These are phyloP conservation scores for Pararge aegeria DNA, from an alignment of 1,140 invertebrate genomes.

Conservation along the genomic window DNA sequence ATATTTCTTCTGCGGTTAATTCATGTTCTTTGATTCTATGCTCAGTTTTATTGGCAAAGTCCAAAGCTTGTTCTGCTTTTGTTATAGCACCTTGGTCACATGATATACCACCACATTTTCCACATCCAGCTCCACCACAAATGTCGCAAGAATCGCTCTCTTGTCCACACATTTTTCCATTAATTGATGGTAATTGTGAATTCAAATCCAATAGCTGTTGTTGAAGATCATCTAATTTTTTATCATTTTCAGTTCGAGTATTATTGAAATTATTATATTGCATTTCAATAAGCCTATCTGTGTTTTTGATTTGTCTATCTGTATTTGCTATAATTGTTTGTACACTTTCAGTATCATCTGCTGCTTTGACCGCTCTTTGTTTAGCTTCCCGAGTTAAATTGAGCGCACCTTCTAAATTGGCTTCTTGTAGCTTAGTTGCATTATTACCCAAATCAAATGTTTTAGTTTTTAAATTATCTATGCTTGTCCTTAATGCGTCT, in stretches of 20 bases:
- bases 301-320: slow-evolving; percentile 89
- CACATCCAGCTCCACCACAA: slow-evolving; percentile 97
- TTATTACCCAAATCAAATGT: slow-evolving; percentile 90
- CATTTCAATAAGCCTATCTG: slow-evolving; percentile 88
- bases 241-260: slow-evolving; percentile 85
- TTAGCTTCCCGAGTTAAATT: slow-evolving; percentile 92
- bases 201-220: slow-evolving; percentile 85
- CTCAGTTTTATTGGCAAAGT: slow-evolving; percentile 91
- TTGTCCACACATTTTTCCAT: slow-evolving; percentile 94
- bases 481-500: slow-evolving; percentile 86
- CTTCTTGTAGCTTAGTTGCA: slow-evolving; percentile 95
- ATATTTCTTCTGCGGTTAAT: slow-evolving; percentile 84
- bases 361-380: slow-evolving; percentile 84
- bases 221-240: slow-evolving; percentile 81
- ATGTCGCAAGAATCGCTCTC: slow-evolving; percentile 93
- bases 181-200: slow-evolving; percentile 89
- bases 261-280: slow-evolving; percentile 85
- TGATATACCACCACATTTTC: slow-evolving; percentile 92
- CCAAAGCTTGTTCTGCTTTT: slow-evolving; percentile 91
- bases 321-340: slow-evolving; percentile 85
- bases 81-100: slow-evolving; percentile 94
- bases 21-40: slow-evolving; percentile 89
- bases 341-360: slow-evolving; percentile 84
- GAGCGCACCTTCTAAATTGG: slow-evolving; percentile 96
- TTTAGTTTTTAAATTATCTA: slow-evolving; percentile 85